Base-by-base conservation (phyloP, 1,140 invertebrate species). In the Drosophila santomea region DNA sequence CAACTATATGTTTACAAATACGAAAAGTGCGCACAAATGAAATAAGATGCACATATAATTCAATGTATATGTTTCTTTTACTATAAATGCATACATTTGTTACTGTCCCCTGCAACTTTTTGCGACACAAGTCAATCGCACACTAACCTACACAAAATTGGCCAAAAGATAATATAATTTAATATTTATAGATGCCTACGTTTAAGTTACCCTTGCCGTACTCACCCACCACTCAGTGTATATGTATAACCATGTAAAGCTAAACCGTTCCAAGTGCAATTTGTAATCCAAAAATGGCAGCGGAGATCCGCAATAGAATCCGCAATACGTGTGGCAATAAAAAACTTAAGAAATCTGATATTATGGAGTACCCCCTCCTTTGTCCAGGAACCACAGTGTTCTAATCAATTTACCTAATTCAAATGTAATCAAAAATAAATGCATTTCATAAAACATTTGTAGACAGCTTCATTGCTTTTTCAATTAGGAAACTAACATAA, bases 181-280 rank as follows among this genome's bases (percentile, higher is more conserved):
- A 59, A 35, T 63, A 28, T 48, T 35, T 55, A 35, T 52, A 45
- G 15, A 32, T 51, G n/a, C 35, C 14, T 55, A 56, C 41, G 23
- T 38, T 25, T 56, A 55, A 32, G 38, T 36, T 51, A 7, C 36
- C 54, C 61, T 39, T 39, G 52, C 51, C 55, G 41, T 39, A 35
- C 23, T 8, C n/a, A 17, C 44, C 28, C 36, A 54, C 47, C 44
- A 41, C 41, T 66, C 41, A 69, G 66, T 77, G 64, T 80, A 62
- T 76, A 62, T 76, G 59, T 61, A 23, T 72, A 56, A 47, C 47
- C 59, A 69, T 80, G 60, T 78, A 67, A 86, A 80, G 51, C 77
- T 66, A 68, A 63, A 57, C 55, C 71, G 64, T 86, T 81, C 60
- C 79, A 85, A 88, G 83, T 85, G 83, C 82, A 85, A 85, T 85